Percentiles rank a stretch among this genome's conserved stretches.
Evolutionary conservation across 2,888 invertebrate genomes (phyloP).

Genomic region (Lamellibrachia columna): DNA sequence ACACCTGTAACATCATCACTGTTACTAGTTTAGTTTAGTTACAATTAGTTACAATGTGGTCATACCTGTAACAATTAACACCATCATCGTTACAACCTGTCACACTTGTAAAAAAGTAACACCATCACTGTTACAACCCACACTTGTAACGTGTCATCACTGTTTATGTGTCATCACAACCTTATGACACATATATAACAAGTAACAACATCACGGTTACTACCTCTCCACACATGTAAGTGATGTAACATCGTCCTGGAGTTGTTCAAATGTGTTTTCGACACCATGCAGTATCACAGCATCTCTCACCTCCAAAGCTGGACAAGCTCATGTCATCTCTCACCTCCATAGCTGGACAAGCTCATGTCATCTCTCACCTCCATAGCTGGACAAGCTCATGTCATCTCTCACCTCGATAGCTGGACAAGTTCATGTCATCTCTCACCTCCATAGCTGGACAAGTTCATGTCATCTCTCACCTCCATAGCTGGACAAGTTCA

Average conservation of each 20-base stretch:
- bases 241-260: background rate
- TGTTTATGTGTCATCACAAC: slow-evolving; percentile 80
- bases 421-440: too few species aligned
- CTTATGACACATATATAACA: slow-evolving; percentile 42
- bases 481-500: too few species aligned
- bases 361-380: too few species aligned
- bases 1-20: background rate
- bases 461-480: too few species aligned
- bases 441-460: too few species aligned
- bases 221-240: slow-evolving; percentile 75
- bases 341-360: too few species aligned
- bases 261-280: background rate
- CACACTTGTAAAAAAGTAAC: slow-evolving; percentile 65
- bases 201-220: slow-evolving; percentile 67
- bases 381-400: too few species aligned
- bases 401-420: too few species aligned
- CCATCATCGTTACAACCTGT: slow-evolving; percentile 74
- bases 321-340: too few species aligned
- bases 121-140: background rate
- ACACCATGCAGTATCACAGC: slow-evolving; percentile 70
- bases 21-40: too few species aligned
- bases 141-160: background rate
- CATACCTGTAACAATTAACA: background rate
- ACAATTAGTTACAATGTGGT: background rate
- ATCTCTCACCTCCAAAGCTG: slow-evolving; percentile 63